phyloP scores from a whole-genome alignment of 2,888 invertebrate species.

The Linyphia triangularis region DNA sequence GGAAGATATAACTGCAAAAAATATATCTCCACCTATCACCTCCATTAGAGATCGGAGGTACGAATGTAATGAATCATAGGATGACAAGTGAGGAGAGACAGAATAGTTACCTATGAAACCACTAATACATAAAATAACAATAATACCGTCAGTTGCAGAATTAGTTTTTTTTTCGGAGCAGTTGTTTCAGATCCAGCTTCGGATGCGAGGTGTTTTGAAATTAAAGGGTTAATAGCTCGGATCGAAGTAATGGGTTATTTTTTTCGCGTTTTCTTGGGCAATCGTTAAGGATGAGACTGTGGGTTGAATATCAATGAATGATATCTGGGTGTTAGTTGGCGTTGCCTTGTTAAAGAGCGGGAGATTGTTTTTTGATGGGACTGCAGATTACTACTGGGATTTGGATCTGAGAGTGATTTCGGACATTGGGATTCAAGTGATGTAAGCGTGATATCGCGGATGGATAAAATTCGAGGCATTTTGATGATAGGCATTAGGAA shows the following conservation, averaged over 20 bases:
- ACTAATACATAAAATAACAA: slow-evolving; percentile 44
- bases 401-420: background rate
- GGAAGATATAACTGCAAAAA: background rate
- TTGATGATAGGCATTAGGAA: no score
- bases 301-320: slow-evolving; percentile 23
- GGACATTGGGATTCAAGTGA: no score
- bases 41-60: slow-evolving; percentile 25
- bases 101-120: slow-evolving; percentile 11
- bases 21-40: background rate
- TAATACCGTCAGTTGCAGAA: slow-evolving; percentile 2
- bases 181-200: no score
- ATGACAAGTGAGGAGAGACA: slow-evolving; percentile 4
- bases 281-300: slow-evolving; percentile 4
- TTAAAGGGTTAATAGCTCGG: slow-evolving; percentile 62
- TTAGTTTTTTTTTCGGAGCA: background rate
- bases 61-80: slow-evolving; percentile 27
- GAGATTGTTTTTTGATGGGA: background rate
- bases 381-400: background rate
- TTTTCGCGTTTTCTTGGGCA: background rate
- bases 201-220: slow-evolving; percentile 14
- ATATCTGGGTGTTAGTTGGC: background rate
- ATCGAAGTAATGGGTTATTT: slow-evolving; percentile 13
- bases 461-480: no score
- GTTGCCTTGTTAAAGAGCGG: background rate
- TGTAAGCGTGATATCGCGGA: no score